Evolutionary conservation across 2,797 vertebrate genomes (phyloP).

Genomic region (Thalassophryne amazonica): DNA sequence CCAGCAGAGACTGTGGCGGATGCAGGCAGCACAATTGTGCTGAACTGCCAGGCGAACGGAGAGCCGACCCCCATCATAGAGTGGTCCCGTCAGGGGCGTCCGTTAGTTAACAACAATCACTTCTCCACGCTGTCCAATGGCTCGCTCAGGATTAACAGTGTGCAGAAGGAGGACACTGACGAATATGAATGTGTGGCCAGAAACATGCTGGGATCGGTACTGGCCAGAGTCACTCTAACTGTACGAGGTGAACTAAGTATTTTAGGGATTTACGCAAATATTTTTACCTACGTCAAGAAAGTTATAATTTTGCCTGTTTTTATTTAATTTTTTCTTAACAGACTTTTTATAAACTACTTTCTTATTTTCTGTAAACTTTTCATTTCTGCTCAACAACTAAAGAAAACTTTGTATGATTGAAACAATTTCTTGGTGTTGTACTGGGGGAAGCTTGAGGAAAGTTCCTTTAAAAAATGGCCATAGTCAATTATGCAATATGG

Average conservation of each 20-base stretch:
- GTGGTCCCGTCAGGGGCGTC: conserved; percentile 85
- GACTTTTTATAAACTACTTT: too few relatives aligned
- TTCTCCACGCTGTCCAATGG: conserved; percentile 80
- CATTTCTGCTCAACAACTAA: too few relatives aligned
- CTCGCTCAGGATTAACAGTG: conserved; percentile 81
- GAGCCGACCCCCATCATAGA: conserved; percentile 83
- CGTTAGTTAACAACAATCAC: conserved; percentile 71
- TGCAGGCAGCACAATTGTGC: conserved; percentile 81
- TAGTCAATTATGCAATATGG: too few relatives aligned
- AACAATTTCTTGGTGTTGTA: too few relatives aligned
- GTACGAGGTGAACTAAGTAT: conserved; percentile 80
- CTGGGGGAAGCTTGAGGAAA: too few relatives aligned
- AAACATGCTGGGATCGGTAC: conserved; percentile 88
- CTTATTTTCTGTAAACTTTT: too few relatives aligned
- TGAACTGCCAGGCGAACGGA: conserved; percentile 89
- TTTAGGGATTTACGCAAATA: too few relatives aligned
- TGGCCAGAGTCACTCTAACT: conserved; percentile 80
- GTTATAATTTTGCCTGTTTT: too few relatives aligned
- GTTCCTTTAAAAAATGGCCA: too few relatives aligned
- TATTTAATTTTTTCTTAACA: too few relatives aligned
- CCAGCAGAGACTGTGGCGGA: conserved; percentile 81
- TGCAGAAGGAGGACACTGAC: conserved; percentile 87
- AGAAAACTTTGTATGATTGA: too few relatives aligned
- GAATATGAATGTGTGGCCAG: conserved; percentile 93
- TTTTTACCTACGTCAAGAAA: too few relatives aligned